Conservation (phyloP, 2,797 vertebrate species). For the Gastrophryne carolinensis region DNA sequence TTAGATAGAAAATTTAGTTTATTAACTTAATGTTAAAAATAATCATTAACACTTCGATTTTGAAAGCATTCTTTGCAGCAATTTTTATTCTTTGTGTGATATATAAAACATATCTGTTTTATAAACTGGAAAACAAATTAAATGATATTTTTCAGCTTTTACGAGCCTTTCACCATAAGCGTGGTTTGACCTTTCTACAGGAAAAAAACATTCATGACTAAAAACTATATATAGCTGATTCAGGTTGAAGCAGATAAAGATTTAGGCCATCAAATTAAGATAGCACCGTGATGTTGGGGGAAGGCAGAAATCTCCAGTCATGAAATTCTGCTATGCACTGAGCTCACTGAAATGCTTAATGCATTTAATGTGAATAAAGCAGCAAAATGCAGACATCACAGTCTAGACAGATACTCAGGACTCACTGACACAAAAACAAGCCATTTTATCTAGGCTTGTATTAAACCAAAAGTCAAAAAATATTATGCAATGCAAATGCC, state of each 20-base stretch:
- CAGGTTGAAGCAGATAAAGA: conserved; percentile 70
- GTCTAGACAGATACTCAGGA: conserved; percentile 55
- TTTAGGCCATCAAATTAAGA: conserved; percentile 66
- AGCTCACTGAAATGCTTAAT: conserved; percentile 58
- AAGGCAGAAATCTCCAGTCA: conserved; percentile 51
- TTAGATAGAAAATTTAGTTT: too few relatives aligned
- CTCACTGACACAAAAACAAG: too few relatives aligned
- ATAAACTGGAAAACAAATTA: conserved; percentile 19
- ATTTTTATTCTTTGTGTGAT: too few relatives aligned
- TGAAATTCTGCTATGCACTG: conserved; percentile 55
- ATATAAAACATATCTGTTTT: too few relatives aligned
- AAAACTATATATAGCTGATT: conserved; percentile 72
- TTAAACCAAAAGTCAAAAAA: too few relatives aligned
- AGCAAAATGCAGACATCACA: conserved; percentile 43
- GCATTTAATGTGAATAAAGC: conserved; percentile 45
- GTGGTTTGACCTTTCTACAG: conserved; percentile 73
- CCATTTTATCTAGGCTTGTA: too few relatives aligned
- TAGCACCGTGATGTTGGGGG: conserved; percentile 58
- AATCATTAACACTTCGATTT: too few relatives aligned
- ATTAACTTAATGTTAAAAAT: too few relatives aligned
- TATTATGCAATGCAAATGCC: too few relatives aligned
- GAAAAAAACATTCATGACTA: conserved; percentile 75
- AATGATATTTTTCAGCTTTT: conserved; percentile 54
- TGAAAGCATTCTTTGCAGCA: too few relatives aligned
- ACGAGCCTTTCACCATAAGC: conserved; percentile 65